Evolutionary conservation across 2,888 invertebrate species (phyloP).

Genomic region (Phlogophora meticulosa): DNA sequence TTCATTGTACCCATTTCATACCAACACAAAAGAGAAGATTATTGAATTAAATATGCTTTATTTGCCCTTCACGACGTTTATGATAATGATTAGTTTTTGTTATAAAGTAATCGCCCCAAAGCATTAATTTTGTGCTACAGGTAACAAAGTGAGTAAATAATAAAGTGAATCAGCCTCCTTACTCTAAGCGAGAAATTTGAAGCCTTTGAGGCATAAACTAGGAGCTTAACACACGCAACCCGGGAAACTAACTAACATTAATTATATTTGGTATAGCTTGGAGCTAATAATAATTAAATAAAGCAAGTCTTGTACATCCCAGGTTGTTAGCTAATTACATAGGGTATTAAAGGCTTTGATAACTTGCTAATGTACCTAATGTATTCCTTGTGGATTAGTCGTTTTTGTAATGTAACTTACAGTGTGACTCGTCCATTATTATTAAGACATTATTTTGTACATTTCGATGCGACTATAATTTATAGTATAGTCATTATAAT

Average conservation of each 20-base stretch:
- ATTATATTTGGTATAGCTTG: constrained; percentile 31
- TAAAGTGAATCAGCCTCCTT: constrained; percentile 9
- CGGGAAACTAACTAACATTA: constrained; percentile 30
- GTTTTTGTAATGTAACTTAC: background rate
- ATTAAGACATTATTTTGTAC: too few species aligned
- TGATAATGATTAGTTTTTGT: too few species aligned
- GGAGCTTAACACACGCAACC: constrained; percentile 22
- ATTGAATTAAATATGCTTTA: too few species aligned
- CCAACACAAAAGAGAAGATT: too few species aligned
- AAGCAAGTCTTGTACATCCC: constrained; percentile 11
- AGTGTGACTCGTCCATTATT: background rate
- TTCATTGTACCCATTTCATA: too few species aligned
- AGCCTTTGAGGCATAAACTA: constrained; percentile 37
- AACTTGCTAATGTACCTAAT: background rate
- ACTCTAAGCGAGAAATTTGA: constrained; percentile 37
- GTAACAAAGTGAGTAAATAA: constrained; percentile 10
- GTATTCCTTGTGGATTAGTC: background rate
- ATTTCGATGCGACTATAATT: too few species aligned
- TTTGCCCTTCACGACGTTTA: too few species aligned
- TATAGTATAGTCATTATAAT: too few species aligned
- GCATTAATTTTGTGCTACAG: background rate
- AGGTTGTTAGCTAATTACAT: constrained; percentile 17
- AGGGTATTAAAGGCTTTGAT: background rate
- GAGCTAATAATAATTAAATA: constrained; percentile 35
- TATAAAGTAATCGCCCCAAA: background rate